Evolutionary conservation across 1,140 invertebrate genomes (phyloP), one percentile per base, ranked within the genome.

Genomic region (Philopotamus ludificatus): DNA sequence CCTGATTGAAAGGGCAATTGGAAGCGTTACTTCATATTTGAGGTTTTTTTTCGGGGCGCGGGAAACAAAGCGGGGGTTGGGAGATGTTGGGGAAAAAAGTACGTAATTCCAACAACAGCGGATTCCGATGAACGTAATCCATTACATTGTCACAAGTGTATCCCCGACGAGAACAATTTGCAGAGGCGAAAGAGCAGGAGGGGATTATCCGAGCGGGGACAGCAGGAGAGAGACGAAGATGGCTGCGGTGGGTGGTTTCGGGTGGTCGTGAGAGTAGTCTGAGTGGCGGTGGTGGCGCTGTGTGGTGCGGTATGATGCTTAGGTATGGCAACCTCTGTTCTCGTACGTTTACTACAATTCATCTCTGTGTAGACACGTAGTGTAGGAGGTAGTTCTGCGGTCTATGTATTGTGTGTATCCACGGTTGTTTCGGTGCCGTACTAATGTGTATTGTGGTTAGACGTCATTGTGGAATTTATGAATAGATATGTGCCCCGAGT

Each of bases 361-460:
- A 7, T 4, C 28, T 34, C 4, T 34, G 28, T 34, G 28, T 34
- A 34, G 4, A 34, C 28, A 34, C 28, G 28, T 34, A 34, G 28
- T 34, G 4, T 12, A 7, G 28, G 28, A 34, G 28, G 28, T 34
- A 34, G 4, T 34, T 4, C 28, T 34, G 28, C 12, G 28, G 28
- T 34, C 28, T 12, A 7, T 34, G 28, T 34, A 34, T 34, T 34
- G 12, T 34, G 28, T 34, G 12, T 12, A n/a, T 12, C 28, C 28
- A 7, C 4, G 28, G 18, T 51, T 51, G 49, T 51, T 51, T 51
- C 25, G 49, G 49, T 51, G 49, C 18, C n/a, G 7, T 25, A 51
- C 49, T 22, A 51, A 51, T 51, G 49, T 51, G 25, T 51, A 51
- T 51, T 51, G 49, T 22, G 49, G 49, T 51, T 51, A 51, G 49